phyloP scores from a whole-genome alignment of 2,113 vertebrate genomes.

The Apeltes quadracus region DNA sequence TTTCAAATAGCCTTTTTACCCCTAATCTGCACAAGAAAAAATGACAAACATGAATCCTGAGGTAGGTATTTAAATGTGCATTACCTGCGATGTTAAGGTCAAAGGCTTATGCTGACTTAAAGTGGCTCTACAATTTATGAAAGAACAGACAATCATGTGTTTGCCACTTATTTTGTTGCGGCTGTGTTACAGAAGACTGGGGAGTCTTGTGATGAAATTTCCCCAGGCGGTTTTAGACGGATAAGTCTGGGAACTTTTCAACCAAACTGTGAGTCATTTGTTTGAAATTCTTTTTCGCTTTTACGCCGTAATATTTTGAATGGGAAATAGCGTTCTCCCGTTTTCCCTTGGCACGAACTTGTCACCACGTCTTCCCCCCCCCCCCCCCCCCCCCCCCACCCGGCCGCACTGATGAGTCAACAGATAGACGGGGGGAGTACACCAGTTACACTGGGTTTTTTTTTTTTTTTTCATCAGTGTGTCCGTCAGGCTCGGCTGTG shows the following conservation, averaged over 20 bases:
- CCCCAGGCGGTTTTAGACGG: constrained; percentile 48
- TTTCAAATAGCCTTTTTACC: constrained; percentile 82
- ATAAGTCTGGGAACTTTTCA: constrained; percentile 56
- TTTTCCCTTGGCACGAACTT: constrained; percentile 33
- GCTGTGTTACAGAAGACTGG: constrained; percentile 44
- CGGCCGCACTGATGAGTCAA: constrained; percentile 55
- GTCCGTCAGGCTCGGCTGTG: constrained; percentile 61
- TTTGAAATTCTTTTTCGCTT: constrained; percentile 40
- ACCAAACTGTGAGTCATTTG: constrained; percentile 44
- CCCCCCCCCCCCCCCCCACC: too few relatives aligned
- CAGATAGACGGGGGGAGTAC: constrained; percentile 22
- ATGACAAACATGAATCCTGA: constrained; percentile 79
- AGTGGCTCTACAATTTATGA: constrained; percentile 54
- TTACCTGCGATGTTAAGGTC: constrained; percentile 76
- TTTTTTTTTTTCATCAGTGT: too few relatives aligned
- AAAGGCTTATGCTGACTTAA: constrained; percentile 71
- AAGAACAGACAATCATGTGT: constrained; percentile 55
- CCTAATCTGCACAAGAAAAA: constrained; percentile 80
- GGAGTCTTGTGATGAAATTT: constrained; percentile 65
- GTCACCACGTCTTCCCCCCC: constrained; percentile 25
- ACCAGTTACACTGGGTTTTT: too few relatives aligned
- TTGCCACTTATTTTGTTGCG: constrained; percentile 51
- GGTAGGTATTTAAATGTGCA: constrained; percentile 76
- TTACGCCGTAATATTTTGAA: constrained; percentile 23
- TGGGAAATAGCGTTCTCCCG: not conserved